These are phyloP conservation scores for Hydropsyche tenuis DNA, from an alignment of 1,140 invertebrate genomes.

Conservation along the genomic window DNA sequence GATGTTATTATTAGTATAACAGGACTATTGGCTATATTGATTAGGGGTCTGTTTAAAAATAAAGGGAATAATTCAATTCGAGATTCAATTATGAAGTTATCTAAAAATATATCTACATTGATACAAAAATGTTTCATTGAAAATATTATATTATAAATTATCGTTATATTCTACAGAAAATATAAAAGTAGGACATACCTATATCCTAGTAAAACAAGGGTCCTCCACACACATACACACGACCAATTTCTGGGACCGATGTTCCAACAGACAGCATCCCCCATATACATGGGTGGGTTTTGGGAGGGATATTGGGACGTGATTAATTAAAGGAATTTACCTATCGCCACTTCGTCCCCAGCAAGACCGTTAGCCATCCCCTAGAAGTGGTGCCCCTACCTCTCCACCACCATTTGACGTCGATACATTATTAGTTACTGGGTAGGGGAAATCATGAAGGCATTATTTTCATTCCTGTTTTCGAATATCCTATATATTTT, in stretches of 20 bases:
- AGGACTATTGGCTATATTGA: slow-evolving; percentile 14
- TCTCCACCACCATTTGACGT: slow-evolving; percentile 31
- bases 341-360: slow-evolving; percentile 47
- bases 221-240: not conserved
- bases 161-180: too few relatives aligned
- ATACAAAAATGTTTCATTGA: not conserved
- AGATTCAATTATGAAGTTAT: too few relatives aligned
- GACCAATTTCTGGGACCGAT: slow-evolving; percentile 3
- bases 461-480: slow-evolving; percentile 39
- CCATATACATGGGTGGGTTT: not conserved
- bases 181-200: too few relatives aligned
- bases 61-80: not conserved
- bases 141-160: not conserved
- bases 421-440: slow-evolving; percentile 44
- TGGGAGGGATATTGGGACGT: slow-evolving; percentile 44
- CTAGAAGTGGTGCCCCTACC: not conserved
- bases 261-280: not conserved
- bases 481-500: slow-evolving; percentile 22
- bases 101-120: too few relatives aligned
- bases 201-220: too few relatives aligned
- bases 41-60: not conserved
- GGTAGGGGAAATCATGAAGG: slow-evolving; percentile 34
- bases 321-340: slow-evolving; percentile 52
- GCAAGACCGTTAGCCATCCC: slow-evolving; percentile 39
- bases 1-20: slow-evolving; percentile 19